Evolutionary conservation across 2,797 vertebrate species (phyloP).

Genomic region (Mus spretus): DNA sequence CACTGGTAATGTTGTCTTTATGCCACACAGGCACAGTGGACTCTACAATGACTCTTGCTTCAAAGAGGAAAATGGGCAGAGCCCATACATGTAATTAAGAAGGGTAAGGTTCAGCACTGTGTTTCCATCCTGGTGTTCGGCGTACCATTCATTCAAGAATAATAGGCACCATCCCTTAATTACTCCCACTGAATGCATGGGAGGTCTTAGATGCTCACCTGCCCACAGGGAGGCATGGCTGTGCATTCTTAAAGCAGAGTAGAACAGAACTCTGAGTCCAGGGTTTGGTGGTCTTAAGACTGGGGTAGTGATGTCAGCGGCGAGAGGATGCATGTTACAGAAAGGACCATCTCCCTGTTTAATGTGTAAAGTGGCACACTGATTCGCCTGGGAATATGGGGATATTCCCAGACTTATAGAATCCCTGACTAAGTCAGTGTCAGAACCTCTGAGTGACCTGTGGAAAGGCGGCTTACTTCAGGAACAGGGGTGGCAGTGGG

Average conservation of each 20-base stretch:
- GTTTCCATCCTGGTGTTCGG: not conserved
- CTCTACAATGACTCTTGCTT: not conserved
- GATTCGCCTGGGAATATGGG: slow-evolving; percentile 43
- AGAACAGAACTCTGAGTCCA: slow-evolving; percentile 3
- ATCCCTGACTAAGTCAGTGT: not conserved
- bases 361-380: slow-evolving; percentile 15
- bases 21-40: not conserved
- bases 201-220: not conserved
- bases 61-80: slow-evolving; percentile 39
- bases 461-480: slow-evolving; percentile 12
- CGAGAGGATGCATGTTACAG: not conserved
- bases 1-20: not conserved
- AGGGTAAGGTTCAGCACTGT: not conserved
- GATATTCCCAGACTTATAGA: not conserved
- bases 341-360: not conserved
- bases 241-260: not conserved
- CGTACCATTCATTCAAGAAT: not conserved
- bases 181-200: not conserved
- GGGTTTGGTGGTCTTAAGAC: not conserved
- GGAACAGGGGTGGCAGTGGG: not conserved
- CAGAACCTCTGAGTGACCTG: not conserved
- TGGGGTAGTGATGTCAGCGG: not conserved
- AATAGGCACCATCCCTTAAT: not conserved
- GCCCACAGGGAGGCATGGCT: not conserved
- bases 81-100: not conserved